These are phyloP conservation scores for Thaumatotibia leucotreta DNA, from an alignment of 1,140 invertebrate species.

Conservation along the genomic window DNA sequence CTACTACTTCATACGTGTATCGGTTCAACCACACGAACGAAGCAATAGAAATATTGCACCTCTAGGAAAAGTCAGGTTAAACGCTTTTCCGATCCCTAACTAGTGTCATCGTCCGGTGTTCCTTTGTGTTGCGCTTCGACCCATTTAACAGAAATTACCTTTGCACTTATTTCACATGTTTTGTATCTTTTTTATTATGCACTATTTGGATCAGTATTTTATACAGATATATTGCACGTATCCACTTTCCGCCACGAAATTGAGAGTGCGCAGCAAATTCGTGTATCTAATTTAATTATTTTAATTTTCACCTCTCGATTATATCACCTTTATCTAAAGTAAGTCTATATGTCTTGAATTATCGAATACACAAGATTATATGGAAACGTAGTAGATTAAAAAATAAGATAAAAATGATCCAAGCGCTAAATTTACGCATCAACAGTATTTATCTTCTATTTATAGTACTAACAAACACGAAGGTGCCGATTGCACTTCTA, in stretches of 20 bases:
- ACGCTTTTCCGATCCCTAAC: constrained; percentile 28
- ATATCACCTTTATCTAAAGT: too few relatives aligned
- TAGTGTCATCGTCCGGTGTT: constrained; percentile 33
- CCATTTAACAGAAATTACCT: background rate
- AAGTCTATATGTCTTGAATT: too few relatives aligned
- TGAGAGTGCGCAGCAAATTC: too few relatives aligned
- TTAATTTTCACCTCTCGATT: too few relatives aligned
- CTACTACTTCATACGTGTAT: too few relatives aligned
- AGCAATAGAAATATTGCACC: background rate
- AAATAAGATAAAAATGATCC: background rate
- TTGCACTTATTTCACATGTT: constrained; percentile 9
- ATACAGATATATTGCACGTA: too few relatives aligned
- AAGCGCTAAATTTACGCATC: background rate
- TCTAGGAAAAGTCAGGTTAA: constrained; percentile 30
- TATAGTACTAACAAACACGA: background rate
- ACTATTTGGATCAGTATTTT: background rate
- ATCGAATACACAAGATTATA: too few relatives aligned
- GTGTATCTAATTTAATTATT: too few relatives aligned
- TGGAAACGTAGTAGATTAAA: too few relatives aligned
- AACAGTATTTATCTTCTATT: constrained; percentile 10
- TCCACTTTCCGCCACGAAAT: too few relatives aligned
- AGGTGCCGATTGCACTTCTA: background rate
- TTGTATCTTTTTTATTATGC: background rate
- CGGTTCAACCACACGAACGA: too few relatives aligned
- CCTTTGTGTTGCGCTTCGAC: constrained; percentile 6